These are phyloP conservation scores for Odontamblyopus rebecca DNA, from an alignment of 2,797 vertebrate species.

Conservation along the genomic window DNA sequence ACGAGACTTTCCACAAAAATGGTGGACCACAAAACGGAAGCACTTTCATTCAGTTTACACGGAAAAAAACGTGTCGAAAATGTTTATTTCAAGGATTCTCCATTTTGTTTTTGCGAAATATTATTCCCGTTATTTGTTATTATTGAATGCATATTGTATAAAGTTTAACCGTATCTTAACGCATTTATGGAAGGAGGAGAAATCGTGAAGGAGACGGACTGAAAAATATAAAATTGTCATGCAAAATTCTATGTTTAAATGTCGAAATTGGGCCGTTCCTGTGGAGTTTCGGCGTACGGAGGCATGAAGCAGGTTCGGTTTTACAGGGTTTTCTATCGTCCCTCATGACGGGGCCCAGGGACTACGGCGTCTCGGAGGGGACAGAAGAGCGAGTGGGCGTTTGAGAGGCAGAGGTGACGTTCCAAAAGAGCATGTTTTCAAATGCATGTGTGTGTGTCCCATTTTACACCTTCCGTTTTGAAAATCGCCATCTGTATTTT, in stretches of 20 bases:
- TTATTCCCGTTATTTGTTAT: constrained; percentile 50
- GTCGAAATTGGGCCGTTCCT: constrained; percentile 44
- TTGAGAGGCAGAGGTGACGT: constrained; percentile 12
- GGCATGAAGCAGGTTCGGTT: constrained; percentile 69
- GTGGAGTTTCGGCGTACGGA: constrained; percentile 68
- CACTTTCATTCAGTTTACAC: constrained; percentile 63
- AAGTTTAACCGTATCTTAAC: constrained; percentile 50
- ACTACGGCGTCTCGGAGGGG: constrained; percentile 65
- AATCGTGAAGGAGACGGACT: constrained; percentile 41
- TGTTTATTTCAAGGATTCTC: constrained; percentile 18
- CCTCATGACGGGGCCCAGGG: constrained; percentile 59
- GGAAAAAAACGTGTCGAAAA: too few relatives aligned
- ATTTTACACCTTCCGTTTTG: not conserved
- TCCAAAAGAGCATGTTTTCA: constrained; percentile 7
- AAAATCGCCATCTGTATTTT: not conserved
- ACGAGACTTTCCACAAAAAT: constrained; percentile 61
- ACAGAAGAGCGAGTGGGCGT: constrained; percentile 36
- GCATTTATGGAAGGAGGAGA: constrained; percentile 56
- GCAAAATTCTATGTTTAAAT: constrained; percentile 26
- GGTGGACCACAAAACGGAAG: constrained; percentile 34
- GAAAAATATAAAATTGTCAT: constrained; percentile 13
- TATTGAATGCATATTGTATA: constrained; percentile 67
- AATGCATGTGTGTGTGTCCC: constrained; percentile 7
- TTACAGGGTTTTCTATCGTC: constrained; percentile 67
- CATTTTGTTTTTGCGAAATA: constrained; percentile 31